Percentiles rank a stretch among this genome's conserved stretches.
phyloP scores from a whole-genome alignment of 2,113 vertebrate genomes.

The Recurvirostra avosetta region DNA sequence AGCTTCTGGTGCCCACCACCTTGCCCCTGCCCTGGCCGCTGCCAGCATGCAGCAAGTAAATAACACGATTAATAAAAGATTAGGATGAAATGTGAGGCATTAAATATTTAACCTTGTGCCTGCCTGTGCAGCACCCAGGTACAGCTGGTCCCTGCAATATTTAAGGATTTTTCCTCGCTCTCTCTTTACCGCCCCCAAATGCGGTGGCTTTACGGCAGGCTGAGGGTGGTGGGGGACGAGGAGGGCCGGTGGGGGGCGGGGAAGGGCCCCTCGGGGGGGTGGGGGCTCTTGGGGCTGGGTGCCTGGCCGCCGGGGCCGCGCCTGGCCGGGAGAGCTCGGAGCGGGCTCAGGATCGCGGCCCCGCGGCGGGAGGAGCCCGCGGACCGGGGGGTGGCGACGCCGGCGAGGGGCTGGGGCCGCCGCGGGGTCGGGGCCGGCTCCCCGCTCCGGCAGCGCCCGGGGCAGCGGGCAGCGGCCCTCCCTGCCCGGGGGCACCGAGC shows the following conservation, averaged over 20 bases:
- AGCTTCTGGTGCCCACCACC: neutral
- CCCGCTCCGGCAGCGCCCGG: too few species aligned
- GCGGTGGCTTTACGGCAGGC: neutral
- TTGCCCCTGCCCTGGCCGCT: neutral
- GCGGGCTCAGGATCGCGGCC: too few species aligned
- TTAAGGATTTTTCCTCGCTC: neutral
- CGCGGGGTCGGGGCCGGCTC: too few species aligned
- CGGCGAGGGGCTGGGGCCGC: too few species aligned
- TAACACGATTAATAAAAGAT: conserved; percentile 47
- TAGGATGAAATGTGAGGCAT: conserved; percentile 19
- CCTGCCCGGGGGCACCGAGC: too few species aligned
- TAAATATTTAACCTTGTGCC: conserved; percentile 42
- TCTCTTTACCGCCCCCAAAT: neutral
- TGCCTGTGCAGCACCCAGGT: neutral
- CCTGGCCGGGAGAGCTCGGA: neutral
- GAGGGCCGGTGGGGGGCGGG: neutral
- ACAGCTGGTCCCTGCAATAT: neutral
- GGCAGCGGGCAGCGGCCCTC: too few species aligned
- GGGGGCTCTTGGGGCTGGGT: neutral
- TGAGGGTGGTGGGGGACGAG: neutral
- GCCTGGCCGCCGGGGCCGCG: too few species aligned
- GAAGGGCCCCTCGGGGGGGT: neutral
- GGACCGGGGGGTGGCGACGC: too few species aligned
- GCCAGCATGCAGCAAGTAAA: neutral
- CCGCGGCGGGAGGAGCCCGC: too few species aligned